Evolutionary conservation across 2,888 invertebrate species (phyloP).

Genomic region (Axea sp.): DNA sequence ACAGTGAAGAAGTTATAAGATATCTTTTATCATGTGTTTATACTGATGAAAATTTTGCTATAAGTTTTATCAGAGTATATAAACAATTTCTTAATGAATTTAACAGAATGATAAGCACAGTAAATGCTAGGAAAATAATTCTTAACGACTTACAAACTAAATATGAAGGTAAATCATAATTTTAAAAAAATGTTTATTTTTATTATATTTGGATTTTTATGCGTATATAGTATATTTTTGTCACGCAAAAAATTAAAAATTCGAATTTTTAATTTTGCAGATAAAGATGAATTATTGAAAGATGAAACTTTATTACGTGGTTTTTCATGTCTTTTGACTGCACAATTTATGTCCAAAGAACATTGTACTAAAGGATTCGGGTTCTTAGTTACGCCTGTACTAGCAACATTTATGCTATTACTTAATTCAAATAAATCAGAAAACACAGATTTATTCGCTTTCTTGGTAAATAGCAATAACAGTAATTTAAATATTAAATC

Average conservation of each 20-base stretch:
- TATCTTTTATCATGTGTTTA: not conserved
- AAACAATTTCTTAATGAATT: not conserved
- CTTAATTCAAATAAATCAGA: not conserved
- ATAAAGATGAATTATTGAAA: not conserved
- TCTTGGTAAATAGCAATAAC: conserved; percentile 30
- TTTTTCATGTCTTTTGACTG: not conserved
- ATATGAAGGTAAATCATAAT: conserved; percentile 9
- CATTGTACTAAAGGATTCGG: not conserved
- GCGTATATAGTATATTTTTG: no score
- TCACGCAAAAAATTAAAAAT: no score
- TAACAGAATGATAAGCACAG: not conserved
- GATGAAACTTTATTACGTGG: not conserved
- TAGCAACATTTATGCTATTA: not conserved
- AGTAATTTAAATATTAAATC: no score
- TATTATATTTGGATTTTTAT: no score
- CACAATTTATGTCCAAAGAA: not conserved
- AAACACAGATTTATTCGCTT: not conserved
- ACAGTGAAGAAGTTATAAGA: not conserved
- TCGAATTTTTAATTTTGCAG: not conserved
- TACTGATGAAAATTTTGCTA: conserved; percentile 3
- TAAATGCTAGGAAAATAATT: not conserved
- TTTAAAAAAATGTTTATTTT: no score
- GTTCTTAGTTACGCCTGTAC: conserved; percentile 2
- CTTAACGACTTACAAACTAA: conserved; percentile 3
- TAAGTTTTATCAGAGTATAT: conserved; percentile 9